Base-by-base conservation (phyloP, 1,140 invertebrate genomes). In the Bombus balteatus region DNA sequence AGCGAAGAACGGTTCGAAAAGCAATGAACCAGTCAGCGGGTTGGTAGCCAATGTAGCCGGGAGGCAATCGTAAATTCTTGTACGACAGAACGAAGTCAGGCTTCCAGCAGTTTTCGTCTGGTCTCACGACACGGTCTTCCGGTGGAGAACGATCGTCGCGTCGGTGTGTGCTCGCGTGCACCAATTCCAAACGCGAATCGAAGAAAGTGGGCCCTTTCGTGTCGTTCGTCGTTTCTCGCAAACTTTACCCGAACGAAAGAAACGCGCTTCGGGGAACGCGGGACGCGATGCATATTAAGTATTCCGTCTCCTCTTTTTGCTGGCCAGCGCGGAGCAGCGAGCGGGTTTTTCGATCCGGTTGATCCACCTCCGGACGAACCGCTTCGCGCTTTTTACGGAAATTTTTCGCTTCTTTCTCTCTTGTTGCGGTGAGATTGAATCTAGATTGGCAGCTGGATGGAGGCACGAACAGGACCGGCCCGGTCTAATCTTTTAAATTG, bases 281-380 rank as follows among this genome's bases (percentile, higher is more conserved):
- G 75, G 75, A 77, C 75, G 75, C 75, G 75, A 77, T 77, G 75
- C 75, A 62, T 77, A 39, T 77, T 77, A 77, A 77, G 75, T 77
- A 77, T 62, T 37, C 75, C 32, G 73, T 34, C 73, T 75, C 25
- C 25, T 57, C 34, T 62, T 77, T 77, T 76, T 77, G 57, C 34
- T 34, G 43, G 10, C 75, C 34, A 22, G 43, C 47, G 28, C 32
- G 34, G 53, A 57, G 28, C 59, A 41, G 74, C 53, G n/a, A 76
- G 75, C 75, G 75, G 37, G 75, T 77, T 77, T 77, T 77, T 77
- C 75, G 75, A 77, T 77, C 75, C 75, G 75, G 75, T 77, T 62
- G 53, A 77, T 77, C 75, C 75, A 59, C 57, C 75, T 59, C 37
- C 37, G 75, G 75, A n/a, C 53, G 53, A 77, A 28, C 75, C 25